Base-by-base conservation (phyloP, 1,140 invertebrate species). In the Palaemon carinicauda region DNA sequence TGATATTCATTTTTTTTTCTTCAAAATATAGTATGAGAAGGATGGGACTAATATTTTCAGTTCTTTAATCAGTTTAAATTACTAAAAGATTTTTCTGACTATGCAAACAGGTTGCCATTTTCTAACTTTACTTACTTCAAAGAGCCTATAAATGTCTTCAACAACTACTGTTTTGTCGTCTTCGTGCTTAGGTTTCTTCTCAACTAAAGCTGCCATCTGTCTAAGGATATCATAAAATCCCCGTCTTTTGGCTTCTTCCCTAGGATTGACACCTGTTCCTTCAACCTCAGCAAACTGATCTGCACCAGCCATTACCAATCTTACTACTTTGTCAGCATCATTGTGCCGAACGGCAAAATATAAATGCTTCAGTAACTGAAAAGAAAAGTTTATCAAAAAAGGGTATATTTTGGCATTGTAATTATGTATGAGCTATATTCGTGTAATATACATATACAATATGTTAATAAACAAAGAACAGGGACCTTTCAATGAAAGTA, bases 261-360 rank as follows among this genome's bases (percentile, higher is more conserved):
- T 27, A 0, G 88, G 80, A 21, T 31, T 87, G 17, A 89, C 24
- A 1, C 69, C 85, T 0, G 85, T 87, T 14, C 88, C 88, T 5
- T 24, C 31, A 1, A 89, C 56, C 50, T 81, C 82, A 0, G 75
- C 81, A 21, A 82, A 82, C 69, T 89, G 88, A 41, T 89, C 85
- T n/a, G 85, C 88, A 3, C 88, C 88, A 1, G 81, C 85, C 1
- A n/a, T 71, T 10, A 89, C 50, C 52, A 89, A 53, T 1, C 60
- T 50, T n/a, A 83, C 81, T 33, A 89, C 88, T 41, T 87, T 83
- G 29, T 87, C 83, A 9, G 24, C 51, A 24, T 89, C 88, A 52
- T 84, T 83, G 75, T 89, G 88, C 9, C 88, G 73, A 31, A 89
- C 88, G 0, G 88, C 88, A 54, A 89, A 65, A 52, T 89, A 89